A percentile compares a stretch with the other conserved stretches of the same genome.
phyloP scores from a whole-genome alignment of 37 sponge, comb jelly and placozoan genomes.

The Agelas oroides region DNA sequence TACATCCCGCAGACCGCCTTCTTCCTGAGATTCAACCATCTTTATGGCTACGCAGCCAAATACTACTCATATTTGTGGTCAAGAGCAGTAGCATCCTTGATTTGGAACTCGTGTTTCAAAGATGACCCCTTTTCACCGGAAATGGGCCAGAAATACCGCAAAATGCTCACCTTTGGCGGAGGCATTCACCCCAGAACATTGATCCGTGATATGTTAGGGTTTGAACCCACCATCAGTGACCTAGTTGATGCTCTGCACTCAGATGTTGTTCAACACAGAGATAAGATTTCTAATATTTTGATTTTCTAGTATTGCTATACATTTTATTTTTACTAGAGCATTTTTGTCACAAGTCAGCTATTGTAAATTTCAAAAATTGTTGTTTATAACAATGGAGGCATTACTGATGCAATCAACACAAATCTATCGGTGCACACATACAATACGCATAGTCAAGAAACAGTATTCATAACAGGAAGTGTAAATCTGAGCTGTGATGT shows the following conservation, averaged over 20 bases:
- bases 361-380: neutral
- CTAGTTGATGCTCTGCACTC: constrained; percentile 57
- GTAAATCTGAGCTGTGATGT: neutral
- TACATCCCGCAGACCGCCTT: constrained; percentile 54
- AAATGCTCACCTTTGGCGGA: constrained; percentile 78
- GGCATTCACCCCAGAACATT: constrained; percentile 57
- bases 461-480: no score
- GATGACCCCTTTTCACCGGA: constrained; percentile 79
- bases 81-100: constrained; percentile 81
- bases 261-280: constrained; percentile 6
- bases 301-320: neutral
- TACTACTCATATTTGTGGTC: constrained; percentile 97
- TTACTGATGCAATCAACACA: no score
- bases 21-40: constrained; percentile 85
- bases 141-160: constrained; percentile 57
- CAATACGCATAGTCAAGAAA: neutral
- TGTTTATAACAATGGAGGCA: neutral
- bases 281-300: neutral
- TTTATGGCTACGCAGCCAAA: constrained; percentile 83
- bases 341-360: neutral
- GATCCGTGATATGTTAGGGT: constrained; percentile 74
- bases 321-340: neutral
- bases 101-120: constrained; percentile 83
- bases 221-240: constrained; percentile 71
- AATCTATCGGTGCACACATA: no score